Evolutionary conservation across 1,140 invertebrate genomes (phyloP), one percentile per base, ranked within the genome.

Genomic region (Leptonema lineaticorne): DNA sequence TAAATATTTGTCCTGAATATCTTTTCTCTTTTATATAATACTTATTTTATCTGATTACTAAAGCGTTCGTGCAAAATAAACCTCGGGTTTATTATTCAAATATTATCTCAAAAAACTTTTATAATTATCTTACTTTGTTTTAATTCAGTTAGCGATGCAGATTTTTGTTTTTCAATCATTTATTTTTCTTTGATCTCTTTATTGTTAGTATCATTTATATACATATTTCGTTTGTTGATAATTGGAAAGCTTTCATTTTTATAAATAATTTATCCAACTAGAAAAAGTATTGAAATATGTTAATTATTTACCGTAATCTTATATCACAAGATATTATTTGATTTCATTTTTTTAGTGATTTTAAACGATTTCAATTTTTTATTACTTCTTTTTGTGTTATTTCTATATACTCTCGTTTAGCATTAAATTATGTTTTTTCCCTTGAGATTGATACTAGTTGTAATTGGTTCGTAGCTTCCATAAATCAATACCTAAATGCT

Each of bases 21-120:
- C n/a, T n/a, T n/a, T n/a, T n/a, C n/a, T n/a, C n/a, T n/a, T n/a
- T n/a, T n/a, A n/a, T n/a, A n/a, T n/a, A n/a, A n/a, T n/a, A n/a
- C n/a, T n/a, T n/a, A n/a, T n/a, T n/a, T n/a, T n/a, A n/a, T n/a
- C n/a, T n/a, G n/a, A n/a, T n/a, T n/a, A n/a, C n/a, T n/a, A n/a
- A n/a, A n/a, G 45, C 67, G 64, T 69, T 67, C 67, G 67, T 72
- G 53, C 67, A 67, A 67, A 72, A 72, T 72, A 69, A 72, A 72
- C 64, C 67, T 65, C 67, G 70, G 67, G 67, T 72, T 72, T 69
- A 68, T 69, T 69, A 67, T 72, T 67, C 66, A 72, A 69, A 72
- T 72, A 72, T 72, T 72, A 67, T 72, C 70, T 67, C 41, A 29
- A 56, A 69, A 65, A 72, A 72, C 67, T 69, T 69, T 72, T 72